phyloP scores from a whole-genome alignment of 2,113 vertebrate species.

The Spea multiplicata region DNA sequence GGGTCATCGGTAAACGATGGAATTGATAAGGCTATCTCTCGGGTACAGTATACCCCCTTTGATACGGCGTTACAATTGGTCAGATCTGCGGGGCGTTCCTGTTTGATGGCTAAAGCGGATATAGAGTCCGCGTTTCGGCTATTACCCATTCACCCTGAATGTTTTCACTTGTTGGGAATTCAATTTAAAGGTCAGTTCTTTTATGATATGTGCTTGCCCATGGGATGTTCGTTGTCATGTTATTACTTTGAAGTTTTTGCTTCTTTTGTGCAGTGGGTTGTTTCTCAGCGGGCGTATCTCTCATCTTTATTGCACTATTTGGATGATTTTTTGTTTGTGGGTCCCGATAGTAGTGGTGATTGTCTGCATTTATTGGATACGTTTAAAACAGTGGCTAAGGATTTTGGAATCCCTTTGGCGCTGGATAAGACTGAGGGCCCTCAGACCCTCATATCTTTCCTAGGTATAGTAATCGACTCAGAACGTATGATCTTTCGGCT shows the following conservation, averaged over 20 bases:
- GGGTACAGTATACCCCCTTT: not conserved
- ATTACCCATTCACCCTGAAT: not conserved
- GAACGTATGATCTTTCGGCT: not conserved
- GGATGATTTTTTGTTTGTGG: not conserved
- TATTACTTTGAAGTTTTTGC: not conserved
- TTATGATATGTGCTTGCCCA: not conserved
- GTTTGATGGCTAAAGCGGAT: not conserved
- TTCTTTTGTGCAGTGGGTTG: not conserved
- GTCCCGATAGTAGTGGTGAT: not conserved
- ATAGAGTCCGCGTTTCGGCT: not conserved
- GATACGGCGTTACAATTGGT: not conserved
- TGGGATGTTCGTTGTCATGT: not conserved
- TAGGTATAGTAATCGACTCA: not conserved
- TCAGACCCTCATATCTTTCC: not conserved
- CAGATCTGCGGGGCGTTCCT: not conserved
- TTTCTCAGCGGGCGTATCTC: not conserved
- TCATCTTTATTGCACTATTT: not conserved
- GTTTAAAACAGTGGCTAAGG: not conserved
- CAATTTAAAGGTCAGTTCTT: not conserved
- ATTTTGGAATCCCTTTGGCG: not conserved
- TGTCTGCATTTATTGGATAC: too few relatives aligned
- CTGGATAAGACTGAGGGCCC: not conserved
- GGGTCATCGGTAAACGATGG: slow-evolving; percentile 4
- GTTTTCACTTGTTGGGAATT: not conserved
- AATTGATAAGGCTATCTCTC: not conserved